Percentiles rank a stretch among this genome's conserved stretches.
These are phyloP conservation scores for Hormaphis cornu DNA, from an alignment of 1,140 invertebrate species.

Conservation along the genomic window DNA sequence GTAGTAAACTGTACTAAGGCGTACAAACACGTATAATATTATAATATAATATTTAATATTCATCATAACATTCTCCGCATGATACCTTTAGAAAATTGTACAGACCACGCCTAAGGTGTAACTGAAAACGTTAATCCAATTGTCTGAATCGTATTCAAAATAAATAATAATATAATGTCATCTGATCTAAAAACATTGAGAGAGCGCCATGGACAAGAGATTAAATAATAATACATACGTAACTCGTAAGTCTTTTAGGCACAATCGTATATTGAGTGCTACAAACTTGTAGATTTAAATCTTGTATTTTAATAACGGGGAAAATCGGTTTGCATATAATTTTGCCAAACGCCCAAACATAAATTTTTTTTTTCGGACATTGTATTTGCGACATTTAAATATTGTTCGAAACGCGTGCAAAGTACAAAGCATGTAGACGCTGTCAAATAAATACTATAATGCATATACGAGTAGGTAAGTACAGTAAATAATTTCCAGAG, in stretches of 20 bases:
- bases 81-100: background rate
- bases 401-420: background rate
- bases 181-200: background rate
- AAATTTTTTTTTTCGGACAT: background rate
- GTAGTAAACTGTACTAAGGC: background rate
- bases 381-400: background rate
- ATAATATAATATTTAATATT: too few species aligned
- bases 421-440: background rate
- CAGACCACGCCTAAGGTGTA: background rate
- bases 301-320: background rate
- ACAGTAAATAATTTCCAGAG: conserved; percentile 1
- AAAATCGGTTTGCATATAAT: background rate
- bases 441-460: conserved; percentile 1
- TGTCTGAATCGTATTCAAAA: background rate
- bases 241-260: too few species aligned
- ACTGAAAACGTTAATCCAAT: conserved; percentile 9
- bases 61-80: too few species aligned
- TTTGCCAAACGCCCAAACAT: background rate
- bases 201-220: too few species aligned
- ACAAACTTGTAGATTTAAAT: background rate
- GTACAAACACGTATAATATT: background rate
- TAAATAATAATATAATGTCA: conserved; percentile 11
- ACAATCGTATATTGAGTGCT: too few species aligned
- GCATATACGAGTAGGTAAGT: background rate
- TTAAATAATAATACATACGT: too few species aligned